Evolutionary conservation across 1,140 invertebrate genomes (phyloP).

Genomic region (Brachystomella parvula): DNA sequence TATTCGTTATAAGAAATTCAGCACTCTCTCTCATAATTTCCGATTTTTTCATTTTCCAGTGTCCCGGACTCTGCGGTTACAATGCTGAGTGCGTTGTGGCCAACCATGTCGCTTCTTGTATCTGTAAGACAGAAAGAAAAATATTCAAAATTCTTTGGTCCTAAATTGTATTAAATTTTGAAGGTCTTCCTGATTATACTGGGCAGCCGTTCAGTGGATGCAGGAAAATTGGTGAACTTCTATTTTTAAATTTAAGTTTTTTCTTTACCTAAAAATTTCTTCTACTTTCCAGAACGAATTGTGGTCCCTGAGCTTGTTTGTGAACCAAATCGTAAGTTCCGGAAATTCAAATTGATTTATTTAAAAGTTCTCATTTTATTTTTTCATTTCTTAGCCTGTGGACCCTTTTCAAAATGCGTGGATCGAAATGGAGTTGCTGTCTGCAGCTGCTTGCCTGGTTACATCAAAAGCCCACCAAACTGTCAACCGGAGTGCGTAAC

Average conservation of each 20-base stretch:
- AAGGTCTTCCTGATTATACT: slow-evolving; percentile 57
- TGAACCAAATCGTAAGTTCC: slow-evolving; percentile 2
- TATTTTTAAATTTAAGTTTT: slow-evolving; percentile 48
- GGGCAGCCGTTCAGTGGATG: slow-evolving; percentile 26
- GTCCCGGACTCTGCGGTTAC: slow-evolving; percentile 44
- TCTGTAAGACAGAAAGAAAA: slow-evolving; percentile 56
- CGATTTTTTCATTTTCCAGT: slow-evolving; percentile 48
- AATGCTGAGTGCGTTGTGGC: slow-evolving; percentile 50
- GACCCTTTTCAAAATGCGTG: slow-evolving; percentile 62
- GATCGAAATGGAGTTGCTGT: slow-evolving; percentile 50
- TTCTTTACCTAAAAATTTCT: not conserved
- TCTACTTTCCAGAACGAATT: not conserved
- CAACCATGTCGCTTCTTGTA: slow-evolving; percentile 52
- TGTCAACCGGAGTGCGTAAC: slow-evolving; percentile 51
- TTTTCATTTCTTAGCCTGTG: slow-evolving; percentile 51
- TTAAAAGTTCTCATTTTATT: not conserved
- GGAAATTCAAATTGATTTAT: slow-evolving; percentile 41
- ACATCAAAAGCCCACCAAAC: slow-evolving; percentile 53
- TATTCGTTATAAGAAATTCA: not conserved
- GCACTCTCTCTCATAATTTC: slow-evolving; percentile 14
- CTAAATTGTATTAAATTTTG: too few relatives aligned
- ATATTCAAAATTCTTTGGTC: too few relatives aligned
- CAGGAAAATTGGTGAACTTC: slow-evolving; percentile 48
- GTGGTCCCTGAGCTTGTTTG: not conserved
- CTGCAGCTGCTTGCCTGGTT: slow-evolving; percentile 54